phyloP scores from a whole-genome alignment of 2,113 vertebrate genomes.

The Sylvietta virens region DNA sequence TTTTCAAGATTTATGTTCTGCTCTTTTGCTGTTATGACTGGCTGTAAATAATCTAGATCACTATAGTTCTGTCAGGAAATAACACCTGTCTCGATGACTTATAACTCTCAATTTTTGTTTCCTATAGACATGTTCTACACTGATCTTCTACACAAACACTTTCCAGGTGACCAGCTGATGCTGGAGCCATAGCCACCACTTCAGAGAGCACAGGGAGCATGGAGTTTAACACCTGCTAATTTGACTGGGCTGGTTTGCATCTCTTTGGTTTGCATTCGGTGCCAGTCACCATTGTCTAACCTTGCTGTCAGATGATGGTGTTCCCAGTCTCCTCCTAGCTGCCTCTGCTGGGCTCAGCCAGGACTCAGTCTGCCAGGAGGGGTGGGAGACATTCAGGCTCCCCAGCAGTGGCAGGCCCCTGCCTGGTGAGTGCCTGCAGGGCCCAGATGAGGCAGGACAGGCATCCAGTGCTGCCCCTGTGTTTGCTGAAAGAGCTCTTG shows the following conservation, averaged over 20 bases:
- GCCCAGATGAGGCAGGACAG: background rate
- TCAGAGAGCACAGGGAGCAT: background rate
- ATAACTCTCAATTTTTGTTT: background rate
- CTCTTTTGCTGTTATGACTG: background rate
- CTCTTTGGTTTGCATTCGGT: background rate
- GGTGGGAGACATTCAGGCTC: background rate
- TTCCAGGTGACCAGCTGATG: background rate
- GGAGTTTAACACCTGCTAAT: background rate
- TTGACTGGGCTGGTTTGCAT: background rate
- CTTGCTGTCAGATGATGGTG: background rate
- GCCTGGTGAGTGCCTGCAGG: fast-evolving
- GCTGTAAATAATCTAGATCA: constrained; percentile 13
- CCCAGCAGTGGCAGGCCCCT: background rate
- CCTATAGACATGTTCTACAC: background rate
- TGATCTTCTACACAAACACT: background rate
- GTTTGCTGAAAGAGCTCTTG: background rate
- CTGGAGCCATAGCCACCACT: background rate
- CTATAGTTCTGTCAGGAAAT: background rate
- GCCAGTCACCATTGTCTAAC: background rate
- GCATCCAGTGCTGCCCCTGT: background rate
- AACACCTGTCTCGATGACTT: background rate
- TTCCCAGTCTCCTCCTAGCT: background rate
- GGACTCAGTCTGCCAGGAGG: background rate
- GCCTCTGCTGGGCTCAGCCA: background rate
- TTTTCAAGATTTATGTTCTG: background rate